phyloP scores from a whole-genome alignment of 1,140 invertebrate genomes.

The Drosophila pseudoobscura region DNA sequence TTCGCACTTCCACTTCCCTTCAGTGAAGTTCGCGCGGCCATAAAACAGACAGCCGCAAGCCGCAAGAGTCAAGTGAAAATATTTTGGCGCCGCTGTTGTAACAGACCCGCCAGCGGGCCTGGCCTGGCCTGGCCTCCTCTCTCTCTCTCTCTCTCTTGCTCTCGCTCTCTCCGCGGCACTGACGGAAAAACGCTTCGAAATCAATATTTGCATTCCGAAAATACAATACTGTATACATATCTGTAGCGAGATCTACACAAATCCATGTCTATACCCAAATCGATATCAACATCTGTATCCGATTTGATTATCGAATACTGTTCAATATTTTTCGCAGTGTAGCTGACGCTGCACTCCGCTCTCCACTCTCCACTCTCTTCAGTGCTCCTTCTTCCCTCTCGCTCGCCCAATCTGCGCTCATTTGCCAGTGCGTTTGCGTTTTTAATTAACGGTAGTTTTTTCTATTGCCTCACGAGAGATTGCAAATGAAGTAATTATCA shows the following conservation, averaged over 20 bases:
- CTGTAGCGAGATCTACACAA: too few species aligned
- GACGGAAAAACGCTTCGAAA: not conserved
- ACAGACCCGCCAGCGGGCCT: constrained; percentile 15
- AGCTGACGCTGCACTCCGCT: not conserved
- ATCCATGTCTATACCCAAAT: too few species aligned
- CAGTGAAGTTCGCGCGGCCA: constrained; percentile 56
- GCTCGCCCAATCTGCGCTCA: constrained; percentile 45
- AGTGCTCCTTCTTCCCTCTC: constrained; percentile 7
- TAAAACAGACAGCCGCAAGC: constrained; percentile 33
- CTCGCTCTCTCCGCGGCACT: not conserved
- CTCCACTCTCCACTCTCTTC: constrained; percentile 1
- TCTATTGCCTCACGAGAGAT: constrained; percentile 76
- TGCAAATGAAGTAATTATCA: constrained; percentile 79
- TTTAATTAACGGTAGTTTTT: constrained; percentile 76
- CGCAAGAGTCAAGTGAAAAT: constrained; percentile 71
- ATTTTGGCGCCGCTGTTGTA: constrained; percentile 65
- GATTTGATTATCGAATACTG: too few species aligned
- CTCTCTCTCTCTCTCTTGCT: not conserved
- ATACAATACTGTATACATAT: too few species aligned
- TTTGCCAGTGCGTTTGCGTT: constrained; percentile 70
- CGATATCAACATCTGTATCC: too few species aligned
- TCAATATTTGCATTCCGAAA: too few species aligned
- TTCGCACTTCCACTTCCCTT: constrained; percentile 6
- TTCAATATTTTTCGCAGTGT: constrained; percentile 5
- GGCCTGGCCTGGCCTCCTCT: constrained; percentile 1